A percentile compares a stretch with the other conserved stretches of the same genome.
phyloP scores from a whole-genome alignment of 2,113 vertebrate genomes.

The Saiga tatarica region DNA sequence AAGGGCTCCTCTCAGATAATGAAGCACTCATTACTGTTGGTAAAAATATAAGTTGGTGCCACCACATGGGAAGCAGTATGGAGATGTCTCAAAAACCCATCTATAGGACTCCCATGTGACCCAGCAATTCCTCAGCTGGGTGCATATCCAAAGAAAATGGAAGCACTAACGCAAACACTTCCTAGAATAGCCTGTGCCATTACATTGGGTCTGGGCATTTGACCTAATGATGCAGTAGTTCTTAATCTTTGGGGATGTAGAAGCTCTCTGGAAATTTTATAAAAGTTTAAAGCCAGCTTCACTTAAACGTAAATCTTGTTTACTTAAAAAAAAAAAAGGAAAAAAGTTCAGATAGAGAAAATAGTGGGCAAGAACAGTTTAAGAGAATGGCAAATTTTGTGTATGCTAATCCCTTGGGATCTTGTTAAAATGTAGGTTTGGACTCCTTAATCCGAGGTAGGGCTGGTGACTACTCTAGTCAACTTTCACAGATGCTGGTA shows the following conservation, averaged over 20 bases:
- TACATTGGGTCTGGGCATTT: neutral
- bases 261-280: neutral
- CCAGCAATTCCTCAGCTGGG: neutral
- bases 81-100: neutral
- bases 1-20: neutral
- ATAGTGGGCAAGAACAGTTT: neutral
- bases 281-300: neutral
- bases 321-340: neutral
- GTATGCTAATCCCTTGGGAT: neutral
- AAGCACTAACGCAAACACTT: neutral
- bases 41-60: neutral
- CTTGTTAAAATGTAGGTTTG: neutral
- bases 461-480: neutral
- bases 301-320: neutral
- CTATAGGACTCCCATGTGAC: neutral
- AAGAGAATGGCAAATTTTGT: neutral
- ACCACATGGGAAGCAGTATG: neutral
- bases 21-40: neutral
- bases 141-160: neutral
- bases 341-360: neutral
- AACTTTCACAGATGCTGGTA: neutral
- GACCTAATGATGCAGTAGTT: neutral
- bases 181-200: neutral
- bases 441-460: neutral
- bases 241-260: neutral